Evolutionary conservation across 2,797 vertebrate species (phyloP).

Genomic region (Loris lydekkerianus): DNA sequence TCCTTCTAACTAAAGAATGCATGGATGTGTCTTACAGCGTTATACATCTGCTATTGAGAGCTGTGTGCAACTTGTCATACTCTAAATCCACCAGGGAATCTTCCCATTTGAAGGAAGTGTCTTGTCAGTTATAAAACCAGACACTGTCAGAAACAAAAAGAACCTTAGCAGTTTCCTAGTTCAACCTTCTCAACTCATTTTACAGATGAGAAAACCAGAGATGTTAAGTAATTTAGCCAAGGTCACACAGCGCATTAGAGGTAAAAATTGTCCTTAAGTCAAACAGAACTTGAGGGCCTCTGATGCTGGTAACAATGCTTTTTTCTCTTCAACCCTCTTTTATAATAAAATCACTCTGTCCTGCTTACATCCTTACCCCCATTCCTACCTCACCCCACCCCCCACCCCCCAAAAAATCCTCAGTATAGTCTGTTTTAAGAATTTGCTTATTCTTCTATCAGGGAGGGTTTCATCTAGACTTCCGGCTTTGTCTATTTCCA

Average conservation of each 20-base stretch:
- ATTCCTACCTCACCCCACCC: background rate
- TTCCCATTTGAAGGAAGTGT: background rate
- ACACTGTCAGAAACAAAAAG: background rate
- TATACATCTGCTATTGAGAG: background rate
- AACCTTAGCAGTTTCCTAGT: background rate
- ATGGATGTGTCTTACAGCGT: background rate
- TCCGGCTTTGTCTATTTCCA: background rate
- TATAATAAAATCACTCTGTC: background rate
- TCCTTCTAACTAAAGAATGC: background rate
- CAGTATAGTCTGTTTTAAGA: background rate
- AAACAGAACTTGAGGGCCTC: background rate
- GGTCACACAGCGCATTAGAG: slow-evolving; percentile 3
- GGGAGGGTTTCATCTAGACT: background rate
- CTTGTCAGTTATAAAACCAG: background rate
- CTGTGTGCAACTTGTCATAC: background rate
- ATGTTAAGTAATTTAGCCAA: background rate
- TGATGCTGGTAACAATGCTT: background rate
- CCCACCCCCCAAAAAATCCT: background rate
- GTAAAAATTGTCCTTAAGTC: background rate
- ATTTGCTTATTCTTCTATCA: background rate
- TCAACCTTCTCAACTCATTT: background rate
- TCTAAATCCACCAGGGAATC: background rate
- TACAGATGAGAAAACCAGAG: slow-evolving; percentile 50
- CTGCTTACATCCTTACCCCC: background rate
- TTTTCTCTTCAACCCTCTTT: background rate